Conservation (phyloP, 1,140 invertebrate species). For the Pararge aegeria region DNA sequence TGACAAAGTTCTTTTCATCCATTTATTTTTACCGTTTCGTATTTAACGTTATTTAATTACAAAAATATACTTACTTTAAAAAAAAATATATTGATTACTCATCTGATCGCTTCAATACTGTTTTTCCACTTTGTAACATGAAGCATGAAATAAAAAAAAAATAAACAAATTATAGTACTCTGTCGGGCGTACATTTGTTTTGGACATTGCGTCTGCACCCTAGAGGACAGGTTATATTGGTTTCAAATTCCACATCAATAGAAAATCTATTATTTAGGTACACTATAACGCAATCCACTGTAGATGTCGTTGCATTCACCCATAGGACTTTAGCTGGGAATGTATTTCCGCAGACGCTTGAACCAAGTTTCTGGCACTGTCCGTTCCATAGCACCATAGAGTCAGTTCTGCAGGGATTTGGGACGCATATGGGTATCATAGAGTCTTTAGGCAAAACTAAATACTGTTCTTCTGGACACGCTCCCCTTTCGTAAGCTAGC, state of each 20-base stretch:
- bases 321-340: constrained; percentile 58
- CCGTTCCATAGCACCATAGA: constrained; percentile 74
- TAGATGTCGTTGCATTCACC: constrained; percentile 74
- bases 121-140: no score
- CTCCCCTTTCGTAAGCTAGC: constrained; percentile 82
- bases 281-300: constrained; percentile 66
- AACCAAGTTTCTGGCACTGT: constrained; percentile 76
- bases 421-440: constrained; percentile 80
- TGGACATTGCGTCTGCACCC: constrained; percentile 53
- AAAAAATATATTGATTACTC: no score
- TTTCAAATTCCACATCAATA: background rate
- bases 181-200: constrained; percentile 37
- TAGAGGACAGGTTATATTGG: constrained; percentile 35
- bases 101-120: no score
- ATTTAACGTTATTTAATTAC: no score
- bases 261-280: constrained; percentile 57
- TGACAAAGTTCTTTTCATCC: no score
- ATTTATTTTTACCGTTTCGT: no score
- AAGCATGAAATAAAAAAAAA: no score
- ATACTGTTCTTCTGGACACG: constrained; percentile 80
- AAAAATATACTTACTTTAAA: no score
- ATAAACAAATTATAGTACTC: no score
- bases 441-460: constrained; percentile 78
- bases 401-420: constrained; percentile 80
- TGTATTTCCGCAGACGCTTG: constrained; percentile 50